Conservation (phyloP, 2,888 invertebrate genomes). For the Tiliacea aurago region DNA sequence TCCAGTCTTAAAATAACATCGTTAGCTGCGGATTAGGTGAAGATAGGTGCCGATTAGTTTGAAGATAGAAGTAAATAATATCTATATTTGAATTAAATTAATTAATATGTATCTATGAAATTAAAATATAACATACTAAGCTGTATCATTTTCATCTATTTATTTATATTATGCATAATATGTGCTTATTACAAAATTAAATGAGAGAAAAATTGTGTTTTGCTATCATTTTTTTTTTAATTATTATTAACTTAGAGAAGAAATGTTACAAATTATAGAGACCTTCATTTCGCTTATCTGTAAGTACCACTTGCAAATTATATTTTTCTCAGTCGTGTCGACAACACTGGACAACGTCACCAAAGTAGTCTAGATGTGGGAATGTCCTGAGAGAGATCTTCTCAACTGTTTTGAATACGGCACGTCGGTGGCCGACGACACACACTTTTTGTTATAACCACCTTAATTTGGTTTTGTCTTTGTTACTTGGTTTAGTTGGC, state of each 20-base stretch:
- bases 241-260: background rate
- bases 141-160: background rate
- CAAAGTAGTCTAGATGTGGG: constrained; percentile 80
- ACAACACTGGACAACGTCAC: constrained; percentile 71
- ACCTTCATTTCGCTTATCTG: background rate
- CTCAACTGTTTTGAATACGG: constrained; percentile 84
- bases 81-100: background rate
- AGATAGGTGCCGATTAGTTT: background rate
- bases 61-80: background rate
- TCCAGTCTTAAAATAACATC: background rate
- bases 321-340: constrained; percentile 52
- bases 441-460: constrained; percentile 80
- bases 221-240: background rate
- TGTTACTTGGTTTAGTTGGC: constrained; percentile 64
- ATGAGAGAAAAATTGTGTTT: background rate
- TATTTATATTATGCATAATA: background rate
- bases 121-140: background rate
- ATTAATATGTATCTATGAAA: background rate
- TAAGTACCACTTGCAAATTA: background rate
- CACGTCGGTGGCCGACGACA: constrained; percentile 76
- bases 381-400: constrained; percentile 82
- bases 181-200: background rate
- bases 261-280: background rate
- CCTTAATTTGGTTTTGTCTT: constrained; percentile 79
- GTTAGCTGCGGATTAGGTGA: background rate